phyloP scores from a whole-genome alignment of 2,797 vertebrate species.

The Tauraco hartlaubi region DNA sequence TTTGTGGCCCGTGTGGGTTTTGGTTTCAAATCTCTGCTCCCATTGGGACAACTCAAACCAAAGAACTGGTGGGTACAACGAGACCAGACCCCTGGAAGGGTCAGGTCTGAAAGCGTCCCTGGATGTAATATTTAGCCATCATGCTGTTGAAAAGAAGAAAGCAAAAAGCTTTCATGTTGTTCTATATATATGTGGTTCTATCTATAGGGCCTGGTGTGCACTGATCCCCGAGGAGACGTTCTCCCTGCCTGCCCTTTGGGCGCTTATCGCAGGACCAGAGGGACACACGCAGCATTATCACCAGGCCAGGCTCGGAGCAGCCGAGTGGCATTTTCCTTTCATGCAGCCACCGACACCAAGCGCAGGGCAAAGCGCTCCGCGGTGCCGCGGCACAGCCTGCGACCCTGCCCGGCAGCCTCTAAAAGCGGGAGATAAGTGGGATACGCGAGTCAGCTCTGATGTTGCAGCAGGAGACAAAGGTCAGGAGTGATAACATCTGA shows the following conservation, averaged over 20 bases:
- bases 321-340: conserved; percentile 76
- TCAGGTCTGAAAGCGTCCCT: conserved; percentile 19
- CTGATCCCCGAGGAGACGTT: conserved; percentile 77
- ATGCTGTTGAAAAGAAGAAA: conserved; percentile 54
- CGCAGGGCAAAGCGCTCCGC: background rate
- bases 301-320: conserved; percentile 63
- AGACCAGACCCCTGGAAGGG: conserved; percentile 12
- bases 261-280: conserved; percentile 90
- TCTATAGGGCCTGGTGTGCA: conserved; percentile 59
- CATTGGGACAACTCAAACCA: background rate
- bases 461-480: conserved; percentile 12
- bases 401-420: conserved; percentile 1
- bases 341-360: conserved; percentile 63
- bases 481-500: background rate
- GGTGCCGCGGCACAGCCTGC: background rate
- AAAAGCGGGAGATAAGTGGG: conserved; percentile 23
- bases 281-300: conserved; percentile 87
- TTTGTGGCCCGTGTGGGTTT: background rate
- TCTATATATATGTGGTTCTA: conserved; percentile 79
- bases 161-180: conserved; percentile 69
- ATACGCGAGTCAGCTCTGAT: background rate
- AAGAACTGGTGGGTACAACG: background rate
- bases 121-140: background rate
- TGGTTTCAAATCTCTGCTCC: background rate
- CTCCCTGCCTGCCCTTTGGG: conserved; percentile 89